phyloP scores from a whole-genome alignment of 2,113 vertebrate species.

The Electrona antarctica region DNA sequence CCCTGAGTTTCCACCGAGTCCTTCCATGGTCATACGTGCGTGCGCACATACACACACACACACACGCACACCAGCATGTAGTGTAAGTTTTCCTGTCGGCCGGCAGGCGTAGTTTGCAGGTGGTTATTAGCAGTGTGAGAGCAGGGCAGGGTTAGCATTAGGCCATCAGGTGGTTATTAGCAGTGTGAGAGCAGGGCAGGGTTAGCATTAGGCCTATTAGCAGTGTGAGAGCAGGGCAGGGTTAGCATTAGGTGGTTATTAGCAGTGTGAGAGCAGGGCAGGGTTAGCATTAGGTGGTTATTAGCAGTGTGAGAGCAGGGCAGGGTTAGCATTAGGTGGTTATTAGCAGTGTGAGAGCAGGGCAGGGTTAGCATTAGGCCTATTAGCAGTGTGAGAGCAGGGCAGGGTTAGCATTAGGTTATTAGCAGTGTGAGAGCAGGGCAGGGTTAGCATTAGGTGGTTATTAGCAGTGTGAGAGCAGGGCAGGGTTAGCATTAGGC shows the following conservation, averaged over 20 bases:
- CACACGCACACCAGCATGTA: conserved; percentile 6
- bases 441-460: too few species aligned
- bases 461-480: background rate
- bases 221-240: too few species aligned
- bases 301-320: conserved; percentile 22
- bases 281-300: conserved; percentile 23
- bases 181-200: conserved; percentile 24
- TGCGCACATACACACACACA: conserved; percentile 28
- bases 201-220: conserved; percentile 52
- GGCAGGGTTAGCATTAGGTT: conserved; percentile 3
- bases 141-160: conserved; percentile 52
- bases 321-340: conserved; percentile 44
- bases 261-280: conserved; percentile 9
- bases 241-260: conserved; percentile 32
- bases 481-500: conserved; percentile 57
- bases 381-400: conserved; percentile 30
- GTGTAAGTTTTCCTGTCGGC: too few species aligned
- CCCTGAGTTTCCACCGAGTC: conserved; percentile 41
- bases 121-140: background rate
- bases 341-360: too few species aligned
- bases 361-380: conserved; percentile 1
- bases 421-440: conserved; percentile 26
- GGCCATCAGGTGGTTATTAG: conserved; percentile 33
- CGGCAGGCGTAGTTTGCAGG: too few species aligned
- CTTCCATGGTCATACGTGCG: background rate